Percentiles rank a stretch among this genome's conserved stretches.
These are phyloP conservation scores for Fundulus diaphanus DNA, from an alignment of 2,797 vertebrate species.

Conservation along the genomic window DNA sequence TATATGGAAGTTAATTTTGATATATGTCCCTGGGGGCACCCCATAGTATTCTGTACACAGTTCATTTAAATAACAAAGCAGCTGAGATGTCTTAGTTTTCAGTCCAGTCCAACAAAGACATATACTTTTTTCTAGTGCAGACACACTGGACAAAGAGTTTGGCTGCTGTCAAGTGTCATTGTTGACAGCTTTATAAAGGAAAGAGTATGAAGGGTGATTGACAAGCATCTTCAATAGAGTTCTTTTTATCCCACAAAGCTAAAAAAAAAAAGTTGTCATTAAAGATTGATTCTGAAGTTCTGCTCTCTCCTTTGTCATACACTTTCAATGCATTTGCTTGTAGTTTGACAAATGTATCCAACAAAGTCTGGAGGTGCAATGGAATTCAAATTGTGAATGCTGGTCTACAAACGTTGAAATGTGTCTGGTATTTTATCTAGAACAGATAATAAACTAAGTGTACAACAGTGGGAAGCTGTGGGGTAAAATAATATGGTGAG, in stretches of 20 bases:
- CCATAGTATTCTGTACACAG: neutral
- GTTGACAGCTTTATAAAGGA: slow-evolving; percentile 51
- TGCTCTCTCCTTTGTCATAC: slow-evolving; percentile 45
- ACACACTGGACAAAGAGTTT: slow-evolving; percentile 45
- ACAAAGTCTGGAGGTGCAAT: slow-evolving; percentile 34
- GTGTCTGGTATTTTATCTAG: slow-evolving; percentile 6
- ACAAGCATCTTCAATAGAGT: slow-evolving; percentile 54
- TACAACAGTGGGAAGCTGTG: neutral
- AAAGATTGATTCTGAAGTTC: slow-evolving; percentile 43
- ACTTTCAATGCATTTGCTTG: slow-evolving; percentile 24
- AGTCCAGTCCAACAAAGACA: slow-evolving; percentile 5
- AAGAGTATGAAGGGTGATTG: slow-evolving; percentile 52
- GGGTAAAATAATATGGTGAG: neutral
- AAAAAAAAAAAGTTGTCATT: slow-evolving; percentile 41
- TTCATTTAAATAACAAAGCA: neutral
- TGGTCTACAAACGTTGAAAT: slow-evolving; percentile 23
- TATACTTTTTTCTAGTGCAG: slow-evolving; percentile 5
- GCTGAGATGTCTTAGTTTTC: slow-evolving; percentile 1
- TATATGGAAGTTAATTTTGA: no score
- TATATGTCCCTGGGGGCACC: no score
- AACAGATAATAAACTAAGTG: neutral
- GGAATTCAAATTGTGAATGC: slow-evolving; percentile 22
- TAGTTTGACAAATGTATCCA: slow-evolving; percentile 36
- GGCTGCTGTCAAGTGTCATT: slow-evolving; percentile 53
- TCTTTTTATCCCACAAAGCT: slow-evolving; percentile 51